Conservation (phyloP, 2,888 invertebrate genomes). For the Argyresthia goedartella region DNA sequence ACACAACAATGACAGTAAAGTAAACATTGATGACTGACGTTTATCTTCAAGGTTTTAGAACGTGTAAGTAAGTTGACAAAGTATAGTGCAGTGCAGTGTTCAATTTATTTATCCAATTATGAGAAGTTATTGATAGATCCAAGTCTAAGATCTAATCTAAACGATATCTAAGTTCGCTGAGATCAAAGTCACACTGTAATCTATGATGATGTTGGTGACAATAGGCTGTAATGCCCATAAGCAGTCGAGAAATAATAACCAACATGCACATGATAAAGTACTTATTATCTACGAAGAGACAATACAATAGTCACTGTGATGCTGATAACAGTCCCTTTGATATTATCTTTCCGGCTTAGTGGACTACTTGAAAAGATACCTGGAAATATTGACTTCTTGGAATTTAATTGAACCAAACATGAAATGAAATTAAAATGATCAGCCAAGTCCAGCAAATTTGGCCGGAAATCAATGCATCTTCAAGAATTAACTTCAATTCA, state of each 20-base stretch:
- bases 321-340: slow-evolving; percentile 56
- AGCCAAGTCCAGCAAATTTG: no score
- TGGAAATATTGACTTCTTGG: background rate
- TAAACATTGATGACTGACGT: no score
- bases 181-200: slow-evolving; percentile 9
- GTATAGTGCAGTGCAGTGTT: no score
- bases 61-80: no score
- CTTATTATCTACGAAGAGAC: slow-evolving; percentile 58
- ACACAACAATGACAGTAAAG: no score
- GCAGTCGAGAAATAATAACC: slow-evolving; percentile 58
- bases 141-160: background rate
- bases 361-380: background rate
- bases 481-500: no score
- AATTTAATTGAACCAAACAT: background rate
- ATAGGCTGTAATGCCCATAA: slow-evolving; percentile 62
- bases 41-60: no score
- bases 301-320: slow-evolving; percentile 58
- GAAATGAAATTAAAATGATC: background rate
- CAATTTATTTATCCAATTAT: background rate
- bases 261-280: slow-evolving; percentile 46
- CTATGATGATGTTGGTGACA: slow-evolving; percentile 39
- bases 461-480: no score
- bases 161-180: slow-evolving; percentile 36
- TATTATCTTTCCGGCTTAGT: slow-evolving; percentile 45
- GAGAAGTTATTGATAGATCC: background rate